phyloP scores from a whole-genome alignment of 2,113 vertebrate genomes.

The Psammodynastes pulverulentus region DNA sequence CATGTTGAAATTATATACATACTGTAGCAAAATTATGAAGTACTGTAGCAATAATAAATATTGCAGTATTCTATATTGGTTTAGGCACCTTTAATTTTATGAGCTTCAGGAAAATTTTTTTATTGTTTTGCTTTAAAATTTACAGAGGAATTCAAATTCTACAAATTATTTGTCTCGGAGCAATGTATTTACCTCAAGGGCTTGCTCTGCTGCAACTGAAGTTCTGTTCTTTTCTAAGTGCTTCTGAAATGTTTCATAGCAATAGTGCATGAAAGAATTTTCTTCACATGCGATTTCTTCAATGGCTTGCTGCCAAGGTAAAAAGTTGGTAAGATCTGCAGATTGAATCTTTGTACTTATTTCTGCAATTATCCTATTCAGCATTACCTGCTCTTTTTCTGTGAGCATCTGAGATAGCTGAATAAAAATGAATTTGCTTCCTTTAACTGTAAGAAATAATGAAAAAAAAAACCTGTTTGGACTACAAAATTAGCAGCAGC shows the following conservation, averaged over 20 bases:
- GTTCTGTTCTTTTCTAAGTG: slow-evolving; percentile 1
- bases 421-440: slow-evolving; percentile 72
- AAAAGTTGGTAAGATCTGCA: slow-evolving; percentile 60
- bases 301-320: slow-evolving; percentile 67
- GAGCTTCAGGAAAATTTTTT: not conserved
- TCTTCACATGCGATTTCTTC: slow-evolving; percentile 67
- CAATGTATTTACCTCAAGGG: slow-evolving; percentile 62
- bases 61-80: not conserved
- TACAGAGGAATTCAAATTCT: not conserved
- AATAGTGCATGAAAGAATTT: slow-evolving; percentile 65
- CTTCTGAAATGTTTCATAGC: slow-evolving; percentile 50
- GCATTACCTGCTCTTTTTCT: slow-evolving; percentile 59
- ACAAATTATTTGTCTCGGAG: not conserved
- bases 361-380: slow-evolving; percentile 66
- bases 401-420: slow-evolving; percentile 62
- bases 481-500: not conserved
- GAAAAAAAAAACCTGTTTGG: not conserved
- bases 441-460: slow-evolving; percentile 62
- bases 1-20: not conserved
- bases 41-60: not conserved
- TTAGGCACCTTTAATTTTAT: not conserved
- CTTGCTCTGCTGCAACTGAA: slow-evolving; percentile 41
- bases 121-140: slow-evolving; percentile 18
- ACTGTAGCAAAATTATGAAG: not conserved
- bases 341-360: slow-evolving; percentile 66